Percentiles rank a stretch among this genome's conserved stretches.
These are phyloP conservation scores for Sisor rabdophorus DNA, from an alignment of 2,113 vertebrate genomes.

Conservation along the genomic window DNA sequence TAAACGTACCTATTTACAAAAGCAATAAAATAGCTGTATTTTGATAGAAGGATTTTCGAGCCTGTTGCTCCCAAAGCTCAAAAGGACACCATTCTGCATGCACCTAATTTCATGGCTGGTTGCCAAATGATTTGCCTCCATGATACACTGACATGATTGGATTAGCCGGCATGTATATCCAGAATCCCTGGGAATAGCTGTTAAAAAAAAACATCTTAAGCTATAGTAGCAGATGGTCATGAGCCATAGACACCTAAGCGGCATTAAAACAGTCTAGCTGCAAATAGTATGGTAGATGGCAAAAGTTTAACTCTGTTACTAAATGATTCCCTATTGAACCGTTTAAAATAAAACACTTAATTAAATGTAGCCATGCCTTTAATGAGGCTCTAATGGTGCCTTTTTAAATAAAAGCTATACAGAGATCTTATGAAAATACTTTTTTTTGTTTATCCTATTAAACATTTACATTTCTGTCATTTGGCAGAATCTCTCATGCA, in stretches of 20 bases:
- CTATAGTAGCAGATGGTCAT: slow-evolving; percentile 13
- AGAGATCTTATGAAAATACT: slow-evolving; percentile 23
- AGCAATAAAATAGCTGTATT: slow-evolving; percentile 10
- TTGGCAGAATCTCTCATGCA: no score
- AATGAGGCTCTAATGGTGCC: background rate
- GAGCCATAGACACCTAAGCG: background rate
- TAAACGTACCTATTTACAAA: background rate
- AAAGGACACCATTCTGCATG: slow-evolving; percentile 21
- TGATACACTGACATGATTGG: slow-evolving; percentile 35
- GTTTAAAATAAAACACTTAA: background rate
- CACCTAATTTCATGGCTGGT: slow-evolving; percentile 36
- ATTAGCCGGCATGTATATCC: slow-evolving; percentile 35
- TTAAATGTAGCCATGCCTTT: background rate
- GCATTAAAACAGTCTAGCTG: background rate
- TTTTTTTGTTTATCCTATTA: no score
- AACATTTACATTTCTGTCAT: no score
- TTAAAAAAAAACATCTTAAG: slow-evolving; percentile 1
- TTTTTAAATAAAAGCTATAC: no score
- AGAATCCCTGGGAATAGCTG: slow-evolving; percentile 20
- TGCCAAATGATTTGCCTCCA: slow-evolving; percentile 32
- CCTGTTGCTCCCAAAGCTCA: background rate
- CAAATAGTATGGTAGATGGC: no score
- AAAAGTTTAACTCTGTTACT: background rate
- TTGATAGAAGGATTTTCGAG: slow-evolving; percentile 13
- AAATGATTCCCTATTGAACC: no score